Percentiles rank a stretch among this genome's conserved stretches.
phyloP scores from a whole-genome alignment of 1,140 invertebrate species.

The Nasonia giraulti region DNA sequence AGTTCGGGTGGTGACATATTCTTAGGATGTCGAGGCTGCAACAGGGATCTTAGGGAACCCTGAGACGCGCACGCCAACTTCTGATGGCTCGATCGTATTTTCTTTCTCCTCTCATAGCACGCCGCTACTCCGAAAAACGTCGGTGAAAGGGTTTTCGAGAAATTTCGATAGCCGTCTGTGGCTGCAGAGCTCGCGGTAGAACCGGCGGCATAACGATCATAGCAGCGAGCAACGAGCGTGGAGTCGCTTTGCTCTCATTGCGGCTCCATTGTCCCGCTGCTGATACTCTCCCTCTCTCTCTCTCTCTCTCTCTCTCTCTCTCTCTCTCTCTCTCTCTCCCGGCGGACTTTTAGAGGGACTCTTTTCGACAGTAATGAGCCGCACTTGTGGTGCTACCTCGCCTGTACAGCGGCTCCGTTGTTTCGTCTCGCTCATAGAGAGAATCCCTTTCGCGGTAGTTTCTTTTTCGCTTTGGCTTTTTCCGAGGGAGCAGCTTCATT shows the following conservation, averaged over 20 bases:
- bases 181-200: not conserved
- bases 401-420: not conserved
- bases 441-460: not conserved
- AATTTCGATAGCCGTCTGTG: slow-evolving; percentile 12
- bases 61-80: not conserved
- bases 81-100: no score
- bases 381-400: not conserved
- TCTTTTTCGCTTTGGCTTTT: slow-evolving; percentile 11
- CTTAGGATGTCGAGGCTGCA: not conserved
- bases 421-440: not conserved
- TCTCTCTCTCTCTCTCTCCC: not conserved
- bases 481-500: not conserved
- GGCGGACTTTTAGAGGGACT: slow-evolving; percentile 14
- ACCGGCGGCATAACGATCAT: slow-evolving; percentile 21
- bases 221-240: not conserved
- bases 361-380: slow-evolving; percentile 37
- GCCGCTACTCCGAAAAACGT: no score
- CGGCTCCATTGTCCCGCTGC: slow-evolving; percentile 6
- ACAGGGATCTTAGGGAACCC: not conserved
- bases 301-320: not conserved
- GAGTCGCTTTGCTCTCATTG: slow-evolving; percentile 6
- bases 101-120: no score
- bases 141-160: no score
- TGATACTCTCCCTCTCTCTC: not conserved
- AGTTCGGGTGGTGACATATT: not conserved